Evolutionary conservation across 1,140 invertebrate genomes (phyloP), one percentile per base, ranked within the genome.

Genomic region (Heterodera carotae): DNA sequence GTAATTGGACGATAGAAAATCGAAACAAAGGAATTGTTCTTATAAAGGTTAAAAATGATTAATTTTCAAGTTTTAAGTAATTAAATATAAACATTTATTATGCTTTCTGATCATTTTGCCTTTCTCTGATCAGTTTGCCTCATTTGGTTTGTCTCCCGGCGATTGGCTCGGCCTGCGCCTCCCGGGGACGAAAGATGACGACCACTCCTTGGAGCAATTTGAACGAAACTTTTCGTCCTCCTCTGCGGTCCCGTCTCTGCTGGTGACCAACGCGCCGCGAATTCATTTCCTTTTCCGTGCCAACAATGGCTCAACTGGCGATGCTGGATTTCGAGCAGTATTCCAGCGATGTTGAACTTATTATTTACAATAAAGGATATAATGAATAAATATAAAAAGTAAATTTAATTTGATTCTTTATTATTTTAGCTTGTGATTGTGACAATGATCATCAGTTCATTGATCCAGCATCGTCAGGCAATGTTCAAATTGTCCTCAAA

Each of bases 231-330:
- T 66, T 34, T 31, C 62, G 6, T 29, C 62, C 62, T 31, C 62
- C 62, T 18, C 7, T 15, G 3, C 33, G 29, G 12, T 27, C 25
- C 33, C 62, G 29, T 29, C 62, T 34, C 10, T 66, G 29, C 62
- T 66, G 29, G 27, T 34, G 29, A 31, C 62, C 62, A 34, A 34
- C 29, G 15, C 62, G 29, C 29, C 62, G 12, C 62, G 62, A 27
- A 29, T 66, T 34, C 62, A 66, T 29, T 34, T 66, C 62, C 4
- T 31, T n/a, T 66, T 66, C 62, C n/a, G 27, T 66, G 62, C 62
- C 62, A 34, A 15, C 29, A 66, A 66, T 22, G 29, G 62, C 7
- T 66, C 62, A 12, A 7, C 29, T 7, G 62, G 62, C 29, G 62
- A 29, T 22, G 33, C 33, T 7, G 62, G 62, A 12, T 27, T 66